Evolutionary conservation across 2,113 vertebrate genomes (phyloP).

Genomic region (Actenoides lindsayi): DNA sequence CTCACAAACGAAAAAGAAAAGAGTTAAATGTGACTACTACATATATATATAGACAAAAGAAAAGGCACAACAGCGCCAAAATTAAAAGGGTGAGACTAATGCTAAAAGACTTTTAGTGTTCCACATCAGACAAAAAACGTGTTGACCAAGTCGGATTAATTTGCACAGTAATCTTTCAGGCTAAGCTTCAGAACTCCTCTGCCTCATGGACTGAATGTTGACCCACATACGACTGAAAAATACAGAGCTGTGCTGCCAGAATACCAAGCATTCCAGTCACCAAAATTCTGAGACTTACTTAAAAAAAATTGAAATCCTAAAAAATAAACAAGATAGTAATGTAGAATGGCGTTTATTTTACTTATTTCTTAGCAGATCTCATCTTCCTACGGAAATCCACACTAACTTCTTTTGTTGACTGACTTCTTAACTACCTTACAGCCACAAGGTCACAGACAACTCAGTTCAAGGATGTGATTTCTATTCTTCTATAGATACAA

Average conservation of each 20-base stretch:
- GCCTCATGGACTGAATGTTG: neutral
- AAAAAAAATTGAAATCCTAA: neutral
- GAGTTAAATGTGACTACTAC: neutral
- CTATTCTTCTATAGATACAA: neutral
- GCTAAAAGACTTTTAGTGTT: neutral
- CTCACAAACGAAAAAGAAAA: neutral
- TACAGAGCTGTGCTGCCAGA: neutral
- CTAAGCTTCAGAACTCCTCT: neutral
- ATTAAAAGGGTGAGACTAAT: neutral
- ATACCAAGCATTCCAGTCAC: neutral
- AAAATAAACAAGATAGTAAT: neutral
- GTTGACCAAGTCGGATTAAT: neutral
- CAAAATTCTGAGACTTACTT: neutral
- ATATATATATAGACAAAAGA: neutral
- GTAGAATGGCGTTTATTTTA: neutral
- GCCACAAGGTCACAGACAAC: neutral
- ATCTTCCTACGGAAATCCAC: neutral
- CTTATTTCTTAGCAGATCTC: neutral
- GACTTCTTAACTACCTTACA: neutral
- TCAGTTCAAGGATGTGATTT: neutral
- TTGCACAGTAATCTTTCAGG: neutral
- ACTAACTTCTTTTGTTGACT: neutral
- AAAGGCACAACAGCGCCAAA: neutral
- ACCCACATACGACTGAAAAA: neutral
- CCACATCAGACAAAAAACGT: neutral